phyloP scores from a whole-genome alignment of 2,113 vertebrate species.

The Choloepus hoffmanni region DNA sequence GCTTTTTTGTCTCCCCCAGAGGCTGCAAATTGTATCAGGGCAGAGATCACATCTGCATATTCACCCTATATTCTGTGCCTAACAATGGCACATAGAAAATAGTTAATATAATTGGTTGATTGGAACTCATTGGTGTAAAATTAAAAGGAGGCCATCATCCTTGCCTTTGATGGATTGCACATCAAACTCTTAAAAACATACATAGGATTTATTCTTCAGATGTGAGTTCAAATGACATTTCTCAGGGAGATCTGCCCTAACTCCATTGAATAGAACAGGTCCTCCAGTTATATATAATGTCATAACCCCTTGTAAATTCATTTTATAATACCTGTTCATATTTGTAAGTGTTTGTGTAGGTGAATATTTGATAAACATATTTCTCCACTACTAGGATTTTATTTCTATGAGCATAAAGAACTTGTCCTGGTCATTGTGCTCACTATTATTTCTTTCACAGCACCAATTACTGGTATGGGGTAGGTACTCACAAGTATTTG shows the following conservation, averaged over 20 bases:
- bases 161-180: background rate
- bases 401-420: background rate
- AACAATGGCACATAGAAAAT: background rate
- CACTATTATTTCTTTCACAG: background rate
- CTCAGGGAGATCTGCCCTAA: background rate
- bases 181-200: background rate
- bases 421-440: background rate
- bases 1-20: background rate
- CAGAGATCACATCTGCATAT: background rate
- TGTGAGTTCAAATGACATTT: background rate
- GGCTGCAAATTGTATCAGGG: background rate
- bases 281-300: background rate
- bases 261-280: background rate
- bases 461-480: background rate
- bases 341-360: background rate
- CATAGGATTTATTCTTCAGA: background rate
- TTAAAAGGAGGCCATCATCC: background rate
- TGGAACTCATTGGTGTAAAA: background rate
- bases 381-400: background rate
- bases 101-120: background rate
- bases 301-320: background rate
- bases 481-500: background rate
- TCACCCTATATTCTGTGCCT: background rate
- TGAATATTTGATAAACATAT: background rate
- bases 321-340: background rate